A percentile compares a stretch with the other conserved stretches of the same genome.
Conservation (phyloP, 2,797 vertebrate species). For the Diplodus puntazzo region DNA sequence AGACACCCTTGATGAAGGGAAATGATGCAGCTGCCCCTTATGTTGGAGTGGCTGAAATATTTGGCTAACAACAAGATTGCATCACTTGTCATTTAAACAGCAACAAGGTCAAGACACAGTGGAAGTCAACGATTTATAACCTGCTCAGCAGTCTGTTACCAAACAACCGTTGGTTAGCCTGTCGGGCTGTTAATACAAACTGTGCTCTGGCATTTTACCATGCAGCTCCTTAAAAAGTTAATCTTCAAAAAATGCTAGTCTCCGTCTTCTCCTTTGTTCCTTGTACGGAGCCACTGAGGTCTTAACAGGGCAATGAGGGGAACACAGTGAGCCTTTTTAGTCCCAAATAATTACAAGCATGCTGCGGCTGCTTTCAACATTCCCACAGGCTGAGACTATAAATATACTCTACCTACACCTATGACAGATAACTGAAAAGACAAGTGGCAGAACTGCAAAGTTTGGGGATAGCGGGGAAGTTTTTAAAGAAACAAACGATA, state of each 20-base stretch:
- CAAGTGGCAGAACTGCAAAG: neutral
- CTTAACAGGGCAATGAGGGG: constrained; percentile 18
- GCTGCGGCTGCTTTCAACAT: constrained; percentile 25
- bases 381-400: constrained; percentile 1
- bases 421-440: neutral
- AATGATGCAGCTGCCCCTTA: neutral
- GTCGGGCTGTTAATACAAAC: constrained; percentile 6
- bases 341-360: constrained; percentile 20
- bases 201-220: constrained; percentile 27
- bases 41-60: neutral
- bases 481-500: neutral
- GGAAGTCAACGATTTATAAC: constrained; percentile 33
- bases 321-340: constrained; percentile 27
- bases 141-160: constrained; percentile 37
- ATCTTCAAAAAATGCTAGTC: constrained; percentile 63
- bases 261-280: constrained; percentile 60
- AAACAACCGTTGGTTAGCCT: constrained; percentile 34
- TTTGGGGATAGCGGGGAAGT: neutral
- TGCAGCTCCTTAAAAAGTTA: constrained; percentile 50
- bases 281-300: constrained; percentile 31
- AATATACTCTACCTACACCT: neutral
- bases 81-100: constrained; percentile 37
- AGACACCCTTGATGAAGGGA: neutral
- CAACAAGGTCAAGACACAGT: constrained; percentile 35
- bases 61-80: neutral